Conservation (phyloP, 2,888 invertebrate genomes). For the Pseudococcus jackbeardsleyi region DNA sequence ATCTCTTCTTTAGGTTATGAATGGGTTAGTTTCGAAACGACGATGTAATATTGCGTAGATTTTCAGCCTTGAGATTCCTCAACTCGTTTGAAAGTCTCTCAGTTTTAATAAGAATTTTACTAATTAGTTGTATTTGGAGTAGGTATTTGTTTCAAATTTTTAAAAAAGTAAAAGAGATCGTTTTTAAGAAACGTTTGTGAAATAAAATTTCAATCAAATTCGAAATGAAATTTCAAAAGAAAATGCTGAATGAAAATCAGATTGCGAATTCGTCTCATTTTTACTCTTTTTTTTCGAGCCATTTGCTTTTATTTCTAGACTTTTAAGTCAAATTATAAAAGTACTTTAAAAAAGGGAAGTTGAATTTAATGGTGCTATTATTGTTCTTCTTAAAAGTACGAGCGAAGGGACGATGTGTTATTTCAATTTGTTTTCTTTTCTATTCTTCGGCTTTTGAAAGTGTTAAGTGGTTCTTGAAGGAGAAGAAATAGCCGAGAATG, state of each 20-base stretch:
- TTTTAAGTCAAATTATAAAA: not conserved
- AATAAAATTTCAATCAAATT: too few species aligned
- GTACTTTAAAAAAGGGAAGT: not conserved
- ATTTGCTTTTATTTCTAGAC: not conserved
- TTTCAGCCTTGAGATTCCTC: too few species aligned
- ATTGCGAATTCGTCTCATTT: not conserved
- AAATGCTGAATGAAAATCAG: not conserved
- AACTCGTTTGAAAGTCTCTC: too few species aligned
- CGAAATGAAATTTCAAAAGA: too few species aligned
- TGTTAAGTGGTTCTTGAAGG: constrained; percentile 6
- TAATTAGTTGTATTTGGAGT: too few species aligned
- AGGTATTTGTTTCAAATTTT: too few species aligned
- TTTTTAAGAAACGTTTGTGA: too few species aligned
- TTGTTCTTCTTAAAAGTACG: not conserved
- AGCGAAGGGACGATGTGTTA: not conserved
- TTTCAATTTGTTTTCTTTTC: not conserved
- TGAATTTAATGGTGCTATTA: not conserved
- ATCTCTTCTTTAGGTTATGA: too few species aligned
- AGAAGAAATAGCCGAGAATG: not conserved
- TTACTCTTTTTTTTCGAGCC: not conserved
- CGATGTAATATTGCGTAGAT: too few species aligned
- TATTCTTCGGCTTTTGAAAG: not conserved
- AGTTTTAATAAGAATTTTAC: too few species aligned
- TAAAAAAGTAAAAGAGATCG: too few species aligned
- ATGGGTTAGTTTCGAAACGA: too few species aligned